Base-by-base conservation (phyloP, 1,140 invertebrate species). In the Lordiphosa mommai region DNA sequence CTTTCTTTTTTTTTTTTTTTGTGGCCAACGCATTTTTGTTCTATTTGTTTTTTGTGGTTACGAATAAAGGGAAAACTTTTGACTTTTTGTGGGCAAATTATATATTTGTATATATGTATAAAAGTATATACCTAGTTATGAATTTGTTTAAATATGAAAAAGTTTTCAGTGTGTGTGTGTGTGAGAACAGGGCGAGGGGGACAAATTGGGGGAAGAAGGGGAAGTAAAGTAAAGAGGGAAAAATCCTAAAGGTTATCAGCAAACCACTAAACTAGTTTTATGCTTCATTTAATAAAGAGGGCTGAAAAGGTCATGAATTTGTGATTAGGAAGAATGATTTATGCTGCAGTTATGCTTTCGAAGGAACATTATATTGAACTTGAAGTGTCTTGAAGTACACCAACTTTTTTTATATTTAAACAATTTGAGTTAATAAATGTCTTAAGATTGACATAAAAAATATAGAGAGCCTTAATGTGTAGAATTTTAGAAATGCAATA, bases 61-160 rank as follows among this genome's bases (percentile, higher is more conserved):
- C 47, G 76, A 66, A 76, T 60, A 76, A 76, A 71, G 76, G 57
- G 50, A 44, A 76, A 71, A 80, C 71, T 40, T 80, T 80, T 76
- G 33, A 61, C 61, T 68, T 67, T 79, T 61, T 72, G 69, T 12
- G 61, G 63, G 17, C 36, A 61, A 41, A 70, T 59, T 72, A 71
- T 66, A 66, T 34, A 66, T 44, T 37, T 49, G 36, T 30, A 38
- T 43, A 9, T 44, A 5, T 50, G 29, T 36, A 34, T 37, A 33
- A 17, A 33, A 17, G 17, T 7, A 12, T 27, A 38, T 23, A 40
- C 36, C 37, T 49, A 48, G 32, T 13, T 23, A 57, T 49, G 61
- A 66, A 57, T 66, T 57, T 66, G 52, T 57, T 66, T 66, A 50
- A 57, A 66, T 65, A 33, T 33, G 40, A 20, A 33, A 27, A 66